Evolutionary conservation across 2,113 vertebrate species (phyloP), one percentile per base, ranked within the genome.

Genomic region (Natator depressus): DNA sequence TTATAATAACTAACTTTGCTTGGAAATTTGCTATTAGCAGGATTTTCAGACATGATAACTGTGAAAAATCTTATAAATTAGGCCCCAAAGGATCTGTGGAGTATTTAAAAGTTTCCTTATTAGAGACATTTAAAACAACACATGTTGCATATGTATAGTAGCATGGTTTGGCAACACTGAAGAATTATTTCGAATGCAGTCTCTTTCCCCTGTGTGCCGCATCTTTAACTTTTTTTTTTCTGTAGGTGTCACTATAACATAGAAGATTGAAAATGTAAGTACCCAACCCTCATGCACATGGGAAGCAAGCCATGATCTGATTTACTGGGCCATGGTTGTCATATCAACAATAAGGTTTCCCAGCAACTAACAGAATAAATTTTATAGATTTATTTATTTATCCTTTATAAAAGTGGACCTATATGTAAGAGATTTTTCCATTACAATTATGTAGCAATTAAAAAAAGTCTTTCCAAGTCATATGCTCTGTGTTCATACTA

Each of bases 271-370:
- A 95, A 98, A 88, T 89, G 79, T 88, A 80, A 78, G 82, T 76
- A 93, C 93, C 76, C 93, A 55, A 91, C 93, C 82, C 92, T 50
- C 87, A 89, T 89, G 91, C 17, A 95, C 97, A 93, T 95, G 62
- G 16, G 91, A 97, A 96, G 88, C 95, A 96, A 95, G 84, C 95
- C 78, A 88, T 94, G 95, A 96, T 97, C 95, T 96, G 93, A 96
- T 98, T 98, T 98, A 96, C 92, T 96, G 92, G 96, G 92, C 96
- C 75, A 88, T 54, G 85, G 98, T 98, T 98, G 98, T 98, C 98
- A 98, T 98, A 98, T 98, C 98, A 98, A 98, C 98, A 98, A 97
- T 94, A 95, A 95, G 97, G 97, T 98, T 98, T 98, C 98, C 93
- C 97, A 96, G 98, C 98, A 98, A 98, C 98, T 95, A 94, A 84